phyloP scores from a whole-genome alignment of 2,113 vertebrate species.

The Pseudorasbora parva region DNA sequence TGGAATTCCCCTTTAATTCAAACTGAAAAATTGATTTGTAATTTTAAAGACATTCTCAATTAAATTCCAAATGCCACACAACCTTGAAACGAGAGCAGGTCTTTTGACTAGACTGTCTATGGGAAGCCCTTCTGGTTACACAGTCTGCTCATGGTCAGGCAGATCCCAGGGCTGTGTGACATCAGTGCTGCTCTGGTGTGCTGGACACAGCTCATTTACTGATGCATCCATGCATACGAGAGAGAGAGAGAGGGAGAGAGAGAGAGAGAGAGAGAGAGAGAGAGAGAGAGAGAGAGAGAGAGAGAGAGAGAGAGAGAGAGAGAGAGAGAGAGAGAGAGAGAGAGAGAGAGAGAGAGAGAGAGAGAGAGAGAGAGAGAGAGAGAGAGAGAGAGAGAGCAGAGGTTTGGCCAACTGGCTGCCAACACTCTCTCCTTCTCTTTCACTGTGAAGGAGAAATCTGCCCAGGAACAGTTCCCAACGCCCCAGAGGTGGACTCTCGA shows the following conservation, averaged over 20 bases:
- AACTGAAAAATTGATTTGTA: not conserved
- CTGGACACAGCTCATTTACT: constrained; percentile 56
- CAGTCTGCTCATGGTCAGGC: constrained; percentile 20
- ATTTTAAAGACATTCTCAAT: not conserved
- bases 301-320: constrained; percentile 1
- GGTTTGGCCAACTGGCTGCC: not conserved
- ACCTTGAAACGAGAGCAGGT: not conserved
- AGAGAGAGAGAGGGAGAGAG: not conserved
- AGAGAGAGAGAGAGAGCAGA: constrained; percentile 11
- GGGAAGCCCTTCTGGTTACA: constrained; percentile 25
- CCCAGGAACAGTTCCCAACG: constrained; percentile 47
- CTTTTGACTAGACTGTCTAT: constrained; percentile 24
- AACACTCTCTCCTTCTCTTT: constrained; percentile 39
- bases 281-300: not conserved
- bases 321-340: not conserved
- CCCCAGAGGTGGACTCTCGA: constrained; percentile 16
- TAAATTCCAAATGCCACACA: not conserved
- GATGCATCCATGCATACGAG: constrained; percentile 41
- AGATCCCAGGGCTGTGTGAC: constrained; percentile 19
- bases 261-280: constrained; percentile 1
- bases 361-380: not conserved
- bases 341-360: not conserved
- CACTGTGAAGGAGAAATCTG: constrained; percentile 53
- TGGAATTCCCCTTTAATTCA: not conserved
- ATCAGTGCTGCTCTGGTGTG: constrained; percentile 45